phyloP scores from a whole-genome alignment of 1,140 invertebrate species.

The Drosophila fuyamai region DNA sequence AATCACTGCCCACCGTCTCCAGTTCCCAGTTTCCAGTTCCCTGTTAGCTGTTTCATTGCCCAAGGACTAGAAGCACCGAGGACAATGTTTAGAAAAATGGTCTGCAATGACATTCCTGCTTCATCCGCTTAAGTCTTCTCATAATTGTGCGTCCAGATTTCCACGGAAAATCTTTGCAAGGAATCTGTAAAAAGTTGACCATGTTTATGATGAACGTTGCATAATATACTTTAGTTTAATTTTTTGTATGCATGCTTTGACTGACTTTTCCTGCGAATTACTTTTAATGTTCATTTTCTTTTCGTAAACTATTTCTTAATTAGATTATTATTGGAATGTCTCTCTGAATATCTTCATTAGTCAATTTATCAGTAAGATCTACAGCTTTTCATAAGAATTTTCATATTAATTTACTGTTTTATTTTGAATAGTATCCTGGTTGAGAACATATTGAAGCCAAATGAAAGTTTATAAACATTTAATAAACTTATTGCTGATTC shows the following conservation, averaged over 20 bases:
- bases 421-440: too few species aligned
- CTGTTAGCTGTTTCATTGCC: background rate
- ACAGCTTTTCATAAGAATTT: too few species aligned
- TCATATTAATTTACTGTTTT: too few species aligned
- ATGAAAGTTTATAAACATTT: too few species aligned
- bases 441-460: too few species aligned
- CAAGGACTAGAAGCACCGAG: constrained; percentile 14
- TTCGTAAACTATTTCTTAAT: background rate
- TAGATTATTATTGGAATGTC: background rate
- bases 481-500: too few species aligned
- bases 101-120: constrained; percentile 21
- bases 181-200: constrained; percentile 23
- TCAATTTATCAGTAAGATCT: background rate
- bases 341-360: background rate
- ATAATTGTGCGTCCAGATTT: constrained; percentile 31
- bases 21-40: too few species aligned
- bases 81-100: constrained; percentile 27
- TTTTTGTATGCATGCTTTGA: background rate
- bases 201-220: constrained; percentile 6
- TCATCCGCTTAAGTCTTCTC: constrained; percentile 16
- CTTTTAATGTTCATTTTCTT: background rate
- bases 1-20: constrained; percentile 30
- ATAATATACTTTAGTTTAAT: constrained; percentile 2
- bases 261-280: background rate
- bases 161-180: constrained; percentile 21